phyloP scores from a whole-genome alignment of 2,113 vertebrate genomes.

The Sturnus vulgaris region DNA sequence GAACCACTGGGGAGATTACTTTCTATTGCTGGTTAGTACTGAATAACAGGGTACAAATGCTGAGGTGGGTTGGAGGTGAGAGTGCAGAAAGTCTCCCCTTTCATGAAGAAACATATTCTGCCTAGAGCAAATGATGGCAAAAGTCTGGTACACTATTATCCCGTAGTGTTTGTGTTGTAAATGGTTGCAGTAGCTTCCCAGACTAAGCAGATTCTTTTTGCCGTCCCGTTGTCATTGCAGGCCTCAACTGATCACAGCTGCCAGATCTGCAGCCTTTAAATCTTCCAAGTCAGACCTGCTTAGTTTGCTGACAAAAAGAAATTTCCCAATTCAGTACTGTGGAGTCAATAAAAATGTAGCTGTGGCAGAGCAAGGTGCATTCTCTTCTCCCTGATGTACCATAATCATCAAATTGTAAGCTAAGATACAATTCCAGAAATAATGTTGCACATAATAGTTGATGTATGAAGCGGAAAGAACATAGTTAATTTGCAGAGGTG shows the following conservation, averaged over 20 bases:
- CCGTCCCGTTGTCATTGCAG: neutral
- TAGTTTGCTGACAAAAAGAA: slow-evolving; percentile 12
- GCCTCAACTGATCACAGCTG: neutral
- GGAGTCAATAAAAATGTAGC: slow-evolving; percentile 40
- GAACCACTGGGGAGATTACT: neutral
- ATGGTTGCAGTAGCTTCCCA: neutral
- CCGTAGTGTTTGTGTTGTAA: neutral
- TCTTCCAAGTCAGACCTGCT: neutral
- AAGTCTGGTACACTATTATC: neutral
- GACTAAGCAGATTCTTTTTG: neutral
- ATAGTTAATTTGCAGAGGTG: slow-evolving; percentile 53
- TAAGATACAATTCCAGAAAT: slow-evolving; percentile 45
- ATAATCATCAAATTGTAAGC: slow-evolving; percentile 47
- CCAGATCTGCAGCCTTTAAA: neutral
- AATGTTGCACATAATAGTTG: slow-evolving; percentile 29
- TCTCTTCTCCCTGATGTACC: slow-evolving; percentile 23
- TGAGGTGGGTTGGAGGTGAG: neutral
- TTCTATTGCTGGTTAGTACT: neutral
- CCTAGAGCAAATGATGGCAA: neutral
- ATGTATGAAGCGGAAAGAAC: slow-evolving; percentile 59
- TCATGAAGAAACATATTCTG: neutral
- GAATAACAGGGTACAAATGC: neutral
- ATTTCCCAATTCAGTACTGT: neutral
- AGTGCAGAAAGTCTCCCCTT: neutral
- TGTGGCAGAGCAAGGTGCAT: slow-evolving; percentile 9